Conservation (phyloP, 2,888 invertebrate species). For the Sipha maydis region DNA sequence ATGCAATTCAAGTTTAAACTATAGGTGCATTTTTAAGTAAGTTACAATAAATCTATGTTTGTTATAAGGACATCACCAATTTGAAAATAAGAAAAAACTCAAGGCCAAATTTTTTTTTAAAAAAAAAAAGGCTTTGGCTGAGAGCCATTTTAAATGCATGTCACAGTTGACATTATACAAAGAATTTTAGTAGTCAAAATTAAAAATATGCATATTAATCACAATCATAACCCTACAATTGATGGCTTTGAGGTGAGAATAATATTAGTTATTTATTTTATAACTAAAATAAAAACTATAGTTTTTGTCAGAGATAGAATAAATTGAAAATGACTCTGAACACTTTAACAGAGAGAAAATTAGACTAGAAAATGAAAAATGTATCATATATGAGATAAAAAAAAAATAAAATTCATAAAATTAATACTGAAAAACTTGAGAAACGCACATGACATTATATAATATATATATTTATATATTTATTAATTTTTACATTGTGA, state of each 20-base stretch:
- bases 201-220: background rate
- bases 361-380: background rate
- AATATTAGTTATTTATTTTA: background rate
- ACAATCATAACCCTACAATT: background rate
- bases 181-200: conserved; percentile 18
- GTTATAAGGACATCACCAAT: conserved; percentile 1
- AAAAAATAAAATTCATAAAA: background rate
- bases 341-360: background rate
- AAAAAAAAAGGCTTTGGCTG: conserved; percentile 55
- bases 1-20: background rate
- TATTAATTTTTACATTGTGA: background rate
- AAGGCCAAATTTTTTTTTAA: conserved; percentile 40
- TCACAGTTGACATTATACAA: conserved; percentile 30
- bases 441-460: background rate
- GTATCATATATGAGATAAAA: background rate
- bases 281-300: background rate
- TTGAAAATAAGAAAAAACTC: conserved; percentile 22
- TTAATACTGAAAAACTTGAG: background rate
- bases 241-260: background rate
- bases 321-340: background rate
- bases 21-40: conserved; percentile 28
- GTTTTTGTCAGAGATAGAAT: background rate
- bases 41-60: background rate
- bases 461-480: background rate
- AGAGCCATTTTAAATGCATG: conserved; percentile 45